Evolutionary conservation across 2,888 invertebrate genomes (phyloP), one percentile per base, ranked within the genome.

Genomic region (Trachelus iudaicus): DNA sequence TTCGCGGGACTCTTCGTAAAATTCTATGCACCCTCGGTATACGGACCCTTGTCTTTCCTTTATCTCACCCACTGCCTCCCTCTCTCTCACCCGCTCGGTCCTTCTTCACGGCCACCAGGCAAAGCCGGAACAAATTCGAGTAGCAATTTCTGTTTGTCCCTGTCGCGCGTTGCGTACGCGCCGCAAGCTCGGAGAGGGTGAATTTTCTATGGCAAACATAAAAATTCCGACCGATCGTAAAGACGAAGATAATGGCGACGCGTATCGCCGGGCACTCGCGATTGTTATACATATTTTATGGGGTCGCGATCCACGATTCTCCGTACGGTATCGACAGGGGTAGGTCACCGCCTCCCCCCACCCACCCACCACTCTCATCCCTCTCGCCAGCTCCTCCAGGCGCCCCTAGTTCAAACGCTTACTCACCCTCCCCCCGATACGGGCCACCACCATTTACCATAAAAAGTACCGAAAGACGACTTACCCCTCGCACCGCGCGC

Each of bases 201-300:
- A 34, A 35, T 12, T 35, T 35, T 35, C 35, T 12, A 35, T 35
- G 12, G 35, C 3, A 0, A 90, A 88, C 89, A 90, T 89, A 89
- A 90, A 90, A 90, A 90, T 88, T 84, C 82, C 78, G 77, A 77
- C 82, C 73, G 82, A 83, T 87, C 86, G 85, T 87, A 89, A 89
- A 89, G 83, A 80, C 76, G 75, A 73, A 78, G 69, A 75, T 76
- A 23, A 69, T 76, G 74, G 71, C 69, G 69, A 40, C 69, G 77
- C 81, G 81, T 83, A 83, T 80, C 82, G 77, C 81, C 80, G 82
- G 86, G 83, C 85, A 85, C 87, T 86, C 86, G 85, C 85, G 86
- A 89, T 90, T 90, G 88, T 89, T 89, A 88, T 89, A 89, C 88
- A 88, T 89, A 86, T 85, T 83, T 76, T 76, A 71, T 76, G 77